A percentile compares a stretch with the other conserved stretches of the same genome.
phyloP scores from a whole-genome alignment of 2,888 invertebrate species.

The Athrips mouffetella region DNA sequence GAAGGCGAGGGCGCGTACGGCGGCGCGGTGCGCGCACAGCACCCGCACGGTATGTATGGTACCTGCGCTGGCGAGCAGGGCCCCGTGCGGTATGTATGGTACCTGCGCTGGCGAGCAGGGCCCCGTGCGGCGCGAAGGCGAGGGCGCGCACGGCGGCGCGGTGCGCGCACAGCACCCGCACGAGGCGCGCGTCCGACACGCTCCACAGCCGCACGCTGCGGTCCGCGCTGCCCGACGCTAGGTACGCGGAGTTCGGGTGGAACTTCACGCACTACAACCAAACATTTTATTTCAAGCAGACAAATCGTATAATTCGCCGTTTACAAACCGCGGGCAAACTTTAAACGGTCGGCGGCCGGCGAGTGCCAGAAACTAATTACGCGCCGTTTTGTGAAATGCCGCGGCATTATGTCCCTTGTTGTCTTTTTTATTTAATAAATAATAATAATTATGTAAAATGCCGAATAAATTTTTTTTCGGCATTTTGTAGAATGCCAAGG shows the following conservation, averaged over 20 bases:
- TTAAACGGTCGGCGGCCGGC: too few relatives aligned
- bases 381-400: too few relatives aligned
- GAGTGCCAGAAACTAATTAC: too few relatives aligned
- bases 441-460: too few relatives aligned
- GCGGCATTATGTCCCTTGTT: too few relatives aligned
- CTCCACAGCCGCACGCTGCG: conserved; percentile 93
- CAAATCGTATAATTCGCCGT: not conserved
- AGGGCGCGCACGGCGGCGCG: conserved; percentile 85
- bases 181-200: conserved; percentile 87
- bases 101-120: conserved; percentile 91
- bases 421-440: too few relatives aligned
- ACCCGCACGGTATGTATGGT: not conserved
- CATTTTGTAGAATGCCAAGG: too few relatives aligned
- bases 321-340: not conserved
- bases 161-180: conserved; percentile 88
- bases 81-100: conserved; percentile 89
- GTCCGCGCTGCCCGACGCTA: conserved; percentile 95
- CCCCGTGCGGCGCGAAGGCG: conserved; percentile 91
- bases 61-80: conserved; percentile 71
- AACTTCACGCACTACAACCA: conserved; percentile 86
- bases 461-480: too few relatives aligned
- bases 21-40: too few relatives aligned
- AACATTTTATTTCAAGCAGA: conserved; percentile 13
- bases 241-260: conserved; percentile 93
- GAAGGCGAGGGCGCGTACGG: too few relatives aligned